Evolutionary conservation across 2,797 vertebrate species (phyloP).

Genomic region (Mastacembelus armatus): DNA sequence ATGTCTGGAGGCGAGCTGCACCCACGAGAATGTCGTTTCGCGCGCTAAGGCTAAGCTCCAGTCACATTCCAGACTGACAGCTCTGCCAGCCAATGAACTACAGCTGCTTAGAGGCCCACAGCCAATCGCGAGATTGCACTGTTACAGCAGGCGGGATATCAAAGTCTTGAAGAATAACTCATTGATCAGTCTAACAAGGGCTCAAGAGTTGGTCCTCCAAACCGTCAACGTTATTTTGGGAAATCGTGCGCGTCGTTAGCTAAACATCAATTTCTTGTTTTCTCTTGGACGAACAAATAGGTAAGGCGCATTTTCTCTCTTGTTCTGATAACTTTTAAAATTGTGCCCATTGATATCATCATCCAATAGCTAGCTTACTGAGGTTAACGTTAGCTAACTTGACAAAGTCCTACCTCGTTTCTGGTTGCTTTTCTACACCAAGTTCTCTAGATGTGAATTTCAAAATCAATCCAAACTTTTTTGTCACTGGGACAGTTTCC

Average conservation of each 20-base stretch:
- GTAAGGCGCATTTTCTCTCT: conserved; percentile 56
- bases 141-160: conserved; percentile 76
- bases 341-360: conserved; percentile 41
- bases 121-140: conserved; percentile 63
- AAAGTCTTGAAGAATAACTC: conserved; percentile 86
- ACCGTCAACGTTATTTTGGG: conserved; percentile 56
- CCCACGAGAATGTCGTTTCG: conserved; percentile 86
- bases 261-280: conserved; percentile 58
- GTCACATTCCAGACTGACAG: conserved; percentile 65
- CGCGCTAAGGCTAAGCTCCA: conserved; percentile 86
- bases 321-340: conserved; percentile 47
- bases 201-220: conserved; percentile 65
- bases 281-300: conserved; percentile 71
- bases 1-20: conserved; percentile 51
- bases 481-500: background rate
- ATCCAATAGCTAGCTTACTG: conserved; percentile 64
- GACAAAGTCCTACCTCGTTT: conserved; percentile 67
- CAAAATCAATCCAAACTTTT: background rate
- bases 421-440: conserved; percentile 21
- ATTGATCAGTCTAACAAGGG: conserved; percentile 86
- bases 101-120: rapidly evolving
- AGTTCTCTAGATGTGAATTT: background rate
- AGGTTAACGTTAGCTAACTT: conserved; percentile 76
- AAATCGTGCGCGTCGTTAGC: conserved; percentile 53
- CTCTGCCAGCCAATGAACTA: conserved; percentile 54